Evolutionary conservation across 2,113 vertebrate species (phyloP), one percentile per base, ranked within the genome.

Genomic region (Psittacula cyanocephala): DNA sequence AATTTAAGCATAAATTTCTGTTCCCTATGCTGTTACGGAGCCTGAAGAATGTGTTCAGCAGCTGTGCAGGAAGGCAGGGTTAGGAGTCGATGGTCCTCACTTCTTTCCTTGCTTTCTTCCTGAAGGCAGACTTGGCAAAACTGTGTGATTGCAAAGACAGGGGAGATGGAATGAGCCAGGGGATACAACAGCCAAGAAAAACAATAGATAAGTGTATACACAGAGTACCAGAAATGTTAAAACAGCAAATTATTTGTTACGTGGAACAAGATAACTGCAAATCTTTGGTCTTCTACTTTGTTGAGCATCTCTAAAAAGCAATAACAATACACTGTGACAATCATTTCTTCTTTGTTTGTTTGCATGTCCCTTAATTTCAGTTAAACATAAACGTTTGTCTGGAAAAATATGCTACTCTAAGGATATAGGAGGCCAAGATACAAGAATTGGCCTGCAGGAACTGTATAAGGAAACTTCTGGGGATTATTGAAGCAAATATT

Each of bases 131-230:
- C 59, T 85, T 72, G 53, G 23, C 16, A 74, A 69, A 74, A 37
- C 7, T 57, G 5, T 22, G 17, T 11, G 3, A 76, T 77, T 79
- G 22, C 11, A 88, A 77, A 69, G 62, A 64, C 11, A 19, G 13
- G 3, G 23, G 10, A 60, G 27, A 69, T 12, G 3, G 22, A 78
- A 47, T 47, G 31, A 23, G 9, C 9, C 46, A 59, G 10, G 3
- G 15, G 29, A 85, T 59, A 33, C 12, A 78, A 82, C 16, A 65
- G 9, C 3, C 8, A 39, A 57, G 55, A 78, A 53, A 81, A 68
- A 1, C 8, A 49, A 70, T 13, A 55, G 3, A 1, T 22, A 57
- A 20, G 4, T 11, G 4, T 31, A 4, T 43, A 11, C 23, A 20
- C 22, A 35, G 57, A 55, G 13, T 33, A 69, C 17, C 43, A 49